Evolutionary conservation across 2,113 vertebrate species (phyloP).

Genomic region (Corvus hawaiiensis): DNA sequence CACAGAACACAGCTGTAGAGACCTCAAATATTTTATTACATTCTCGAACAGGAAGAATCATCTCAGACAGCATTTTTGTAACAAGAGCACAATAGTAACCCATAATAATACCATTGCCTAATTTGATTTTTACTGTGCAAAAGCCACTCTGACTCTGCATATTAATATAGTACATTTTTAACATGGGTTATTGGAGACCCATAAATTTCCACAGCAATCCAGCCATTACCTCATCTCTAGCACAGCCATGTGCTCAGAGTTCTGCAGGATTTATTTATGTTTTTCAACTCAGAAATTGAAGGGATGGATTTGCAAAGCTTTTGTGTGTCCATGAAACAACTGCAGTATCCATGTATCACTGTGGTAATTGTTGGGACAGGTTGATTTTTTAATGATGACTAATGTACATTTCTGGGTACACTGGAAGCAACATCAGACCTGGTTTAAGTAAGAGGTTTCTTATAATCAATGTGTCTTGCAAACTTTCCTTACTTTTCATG

Average conservation of each 20-base stretch:
- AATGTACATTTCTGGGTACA: not conserved
- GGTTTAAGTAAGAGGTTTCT: not conserved
- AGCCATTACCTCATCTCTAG: constrained; percentile 25
- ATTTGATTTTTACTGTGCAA: not conserved
- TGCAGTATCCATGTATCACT: not conserved
- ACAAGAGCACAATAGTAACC: not conserved
- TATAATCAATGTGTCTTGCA: not conserved
- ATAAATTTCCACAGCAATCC: constrained; percentile 1
- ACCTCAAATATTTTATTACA: not conserved
- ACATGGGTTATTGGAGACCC: not conserved
- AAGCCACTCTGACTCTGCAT: not conserved
- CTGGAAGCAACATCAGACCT: not conserved
- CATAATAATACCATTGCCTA: not conserved
- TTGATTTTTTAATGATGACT: not conserved
- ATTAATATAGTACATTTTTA: not conserved
- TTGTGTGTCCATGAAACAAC: not conserved
- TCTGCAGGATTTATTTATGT: constrained; percentile 9
- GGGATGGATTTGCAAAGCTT: not conserved
- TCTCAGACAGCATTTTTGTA: not conserved
- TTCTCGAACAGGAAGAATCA: not conserved
- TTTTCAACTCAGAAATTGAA: not conserved
- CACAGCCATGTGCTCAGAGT: not conserved
- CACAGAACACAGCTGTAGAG: not conserved
- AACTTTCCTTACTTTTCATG: not conserved
- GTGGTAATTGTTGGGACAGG: not conserved